phyloP scores from a whole-genome alignment of 1,140 invertebrate genomes.

The Tribolium madens region DNA sequence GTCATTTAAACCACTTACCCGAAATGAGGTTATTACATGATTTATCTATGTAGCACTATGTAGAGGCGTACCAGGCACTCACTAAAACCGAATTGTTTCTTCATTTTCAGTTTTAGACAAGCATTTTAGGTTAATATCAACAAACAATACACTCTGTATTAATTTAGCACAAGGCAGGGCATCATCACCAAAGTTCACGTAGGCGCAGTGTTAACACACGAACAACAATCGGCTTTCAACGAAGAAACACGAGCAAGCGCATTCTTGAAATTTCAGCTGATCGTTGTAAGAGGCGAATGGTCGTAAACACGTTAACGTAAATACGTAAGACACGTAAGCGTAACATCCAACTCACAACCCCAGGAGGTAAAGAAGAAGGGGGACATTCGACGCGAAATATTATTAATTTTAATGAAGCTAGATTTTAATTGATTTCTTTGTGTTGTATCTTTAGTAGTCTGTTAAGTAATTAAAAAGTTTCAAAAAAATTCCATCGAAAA shows the following conservation, averaged over 20 bases:
- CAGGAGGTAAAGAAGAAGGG: not conserved
- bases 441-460: too few relatives aligned
- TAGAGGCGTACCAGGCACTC: constrained; percentile 39
- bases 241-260: constrained; percentile 44
- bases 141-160: constrained; percentile 60
- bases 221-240: not conserved
- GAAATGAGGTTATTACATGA: constrained; percentile 60
- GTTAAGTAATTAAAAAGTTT: too few relatives aligned
- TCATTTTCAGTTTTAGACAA: constrained; percentile 53
- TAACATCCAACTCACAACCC: not conserved
- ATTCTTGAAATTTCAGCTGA: constrained; percentile 36
- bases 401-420: too few relatives aligned
- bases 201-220: constrained; percentile 51
- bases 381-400: too few relatives aligned
- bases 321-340: too few relatives aligned
- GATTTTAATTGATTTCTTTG: too few relatives aligned
- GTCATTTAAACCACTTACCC: constrained; percentile 58
- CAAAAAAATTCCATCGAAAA: too few relatives aligned
- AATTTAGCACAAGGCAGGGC: constrained; percentile 61
- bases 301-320: not conserved
- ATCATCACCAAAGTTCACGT: constrained; percentile 51
- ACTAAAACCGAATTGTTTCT: constrained; percentile 41
- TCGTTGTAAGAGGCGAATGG: not conserved
- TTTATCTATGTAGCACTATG: constrained; percentile 45
- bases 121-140: constrained; percentile 61